Evolutionary conservation across 2,888 invertebrate genomes (phyloP).

Genomic region (Thumatha senex): DNA sequence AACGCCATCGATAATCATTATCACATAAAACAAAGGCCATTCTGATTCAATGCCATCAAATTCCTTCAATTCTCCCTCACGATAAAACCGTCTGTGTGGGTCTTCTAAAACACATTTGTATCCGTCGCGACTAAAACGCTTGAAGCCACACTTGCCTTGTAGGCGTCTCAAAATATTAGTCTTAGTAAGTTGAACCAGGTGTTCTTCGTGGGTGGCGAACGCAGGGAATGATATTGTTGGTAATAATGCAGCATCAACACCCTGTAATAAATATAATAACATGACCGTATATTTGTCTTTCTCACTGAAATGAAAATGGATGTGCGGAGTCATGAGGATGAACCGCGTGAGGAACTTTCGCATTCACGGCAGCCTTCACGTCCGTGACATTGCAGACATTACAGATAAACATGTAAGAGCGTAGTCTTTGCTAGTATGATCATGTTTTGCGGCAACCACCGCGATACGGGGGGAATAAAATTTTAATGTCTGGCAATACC

Average conservation of each 20-base stretch:
- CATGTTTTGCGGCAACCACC: too few relatives aligned
- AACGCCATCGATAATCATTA: slow-evolving; percentile 98
- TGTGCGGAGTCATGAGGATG: too few relatives aligned
- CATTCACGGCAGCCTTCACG: too few relatives aligned
- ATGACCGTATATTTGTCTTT: neutral
- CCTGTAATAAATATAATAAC: slow-evolving; percentile 79
- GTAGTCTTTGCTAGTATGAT: too few relatives aligned
- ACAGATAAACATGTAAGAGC: too few relatives aligned
- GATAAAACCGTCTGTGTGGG: slow-evolving; percentile 89
- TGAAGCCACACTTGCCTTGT: slow-evolving; percentile 96
- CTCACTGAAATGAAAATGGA: too few relatives aligned
- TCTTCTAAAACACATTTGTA: slow-evolving; percentile 95
- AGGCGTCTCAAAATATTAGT: slow-evolving; percentile 91
- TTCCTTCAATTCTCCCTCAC: slow-evolving; percentile 95
- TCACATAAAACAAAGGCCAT: slow-evolving; percentile 98
- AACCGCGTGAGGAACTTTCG: too few relatives aligned
- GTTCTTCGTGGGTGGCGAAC: slow-evolving; percentile 98
- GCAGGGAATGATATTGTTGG: slow-evolving; percentile 98
- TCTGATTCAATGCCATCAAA: slow-evolving; percentile 98
- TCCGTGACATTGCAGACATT: too few relatives aligned
- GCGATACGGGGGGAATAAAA: too few relatives aligned
- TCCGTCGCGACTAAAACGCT: slow-evolving; percentile 97
- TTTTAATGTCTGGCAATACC: too few relatives aligned
- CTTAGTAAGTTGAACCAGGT: slow-evolving; percentile 93
- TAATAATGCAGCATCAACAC: slow-evolving; percentile 95